phyloP scores from a whole-genome alignment of 2,888 invertebrate species.

The Noctua fimbriata region DNA sequence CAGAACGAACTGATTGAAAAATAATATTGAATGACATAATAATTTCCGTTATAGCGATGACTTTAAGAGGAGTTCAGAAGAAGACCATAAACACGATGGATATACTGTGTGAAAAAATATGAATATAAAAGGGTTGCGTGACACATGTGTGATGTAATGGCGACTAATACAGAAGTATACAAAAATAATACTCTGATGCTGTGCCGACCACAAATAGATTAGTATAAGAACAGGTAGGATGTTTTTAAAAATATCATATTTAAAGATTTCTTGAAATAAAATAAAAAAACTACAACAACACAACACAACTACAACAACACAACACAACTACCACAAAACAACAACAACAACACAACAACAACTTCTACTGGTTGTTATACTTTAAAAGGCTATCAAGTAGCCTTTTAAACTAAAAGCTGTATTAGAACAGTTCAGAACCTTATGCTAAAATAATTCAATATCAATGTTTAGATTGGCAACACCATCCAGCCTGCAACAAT shows the following conservation, averaged over 20 bases:
- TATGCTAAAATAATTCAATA: constrained; percentile 8
- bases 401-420: too few species aligned
- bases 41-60: not conserved
- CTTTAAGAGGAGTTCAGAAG: not conserved
- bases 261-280: too few species aligned
- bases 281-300: too few species aligned
- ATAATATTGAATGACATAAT: not conserved
- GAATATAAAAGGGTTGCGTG: not conserved
- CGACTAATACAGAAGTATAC: not conserved
- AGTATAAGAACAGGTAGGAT: not conserved
- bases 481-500: constrained; percentile 49
- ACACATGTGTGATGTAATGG: not conserved
- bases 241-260: not conserved
- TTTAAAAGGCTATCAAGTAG: too few species aligned
- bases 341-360: too few species aligned
- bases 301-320: too few species aligned
- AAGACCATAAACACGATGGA: not conserved
- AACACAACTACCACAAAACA: too few species aligned
- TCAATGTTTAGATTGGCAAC: constrained; percentile 33
- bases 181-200: not conserved
- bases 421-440: not conserved
- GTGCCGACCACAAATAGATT: not conserved
- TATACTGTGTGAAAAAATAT: not conserved
- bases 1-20: constrained; percentile 1
- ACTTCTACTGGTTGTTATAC: too few species aligned